A percentile compares a stretch with the other conserved stretches of the same genome.
Conservation (phyloP, 2,797 vertebrate species). For the Florisuga fusca region DNA sequence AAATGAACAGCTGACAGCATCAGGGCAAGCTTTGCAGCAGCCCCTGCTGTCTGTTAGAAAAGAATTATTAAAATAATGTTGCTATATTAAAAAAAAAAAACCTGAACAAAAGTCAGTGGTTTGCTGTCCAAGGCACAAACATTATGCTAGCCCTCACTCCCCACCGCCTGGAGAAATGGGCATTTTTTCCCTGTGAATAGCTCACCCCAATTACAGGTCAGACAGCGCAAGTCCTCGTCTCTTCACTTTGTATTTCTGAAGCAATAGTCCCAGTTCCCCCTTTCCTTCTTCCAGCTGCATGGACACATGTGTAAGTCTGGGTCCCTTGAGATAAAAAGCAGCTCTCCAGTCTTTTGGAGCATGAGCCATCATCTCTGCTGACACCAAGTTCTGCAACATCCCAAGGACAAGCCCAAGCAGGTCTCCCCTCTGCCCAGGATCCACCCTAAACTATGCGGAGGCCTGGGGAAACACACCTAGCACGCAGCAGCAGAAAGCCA, state of each 20-base stretch:
- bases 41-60: rapidly evolving
- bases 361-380: background rate
- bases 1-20: rapidly evolving
- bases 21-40: background rate
- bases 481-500: background rate
- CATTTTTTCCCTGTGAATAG: background rate
- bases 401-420: constrained; percentile 31
- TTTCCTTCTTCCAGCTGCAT: background rate
- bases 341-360: background rate
- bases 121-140: background rate
- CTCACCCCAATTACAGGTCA: background rate
- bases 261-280: rapidly evolving
- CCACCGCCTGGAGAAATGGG: background rate
- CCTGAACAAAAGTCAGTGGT: background rate
- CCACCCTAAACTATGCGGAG: background rate
- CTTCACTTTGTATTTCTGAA: rapidly evolving
- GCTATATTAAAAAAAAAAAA: background rate
- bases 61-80: background rate
- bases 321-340: background rate
- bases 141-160: background rate
- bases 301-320: background rate
- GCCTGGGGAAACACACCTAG: background rate
- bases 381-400: background rate
- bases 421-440: background rate
- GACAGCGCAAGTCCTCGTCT: background rate